phyloP scores from a whole-genome alignment of 2,797 vertebrate species.

The Mallotus villosus region DNA sequence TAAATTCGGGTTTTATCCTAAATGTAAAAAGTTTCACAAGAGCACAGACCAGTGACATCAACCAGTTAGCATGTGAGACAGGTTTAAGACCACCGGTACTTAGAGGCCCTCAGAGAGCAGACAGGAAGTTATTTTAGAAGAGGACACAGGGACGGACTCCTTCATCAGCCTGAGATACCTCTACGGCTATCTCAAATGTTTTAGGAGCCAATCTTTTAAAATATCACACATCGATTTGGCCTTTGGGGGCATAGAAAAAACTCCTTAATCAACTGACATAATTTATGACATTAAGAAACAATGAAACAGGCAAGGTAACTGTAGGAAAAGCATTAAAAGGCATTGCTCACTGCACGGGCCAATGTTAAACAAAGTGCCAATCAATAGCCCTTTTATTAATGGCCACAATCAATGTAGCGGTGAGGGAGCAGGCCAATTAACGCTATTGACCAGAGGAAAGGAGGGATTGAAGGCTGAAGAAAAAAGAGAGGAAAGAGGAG shows the following conservation, averaged over 20 bases:
- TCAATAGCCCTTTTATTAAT: slow-evolving; percentile 88
- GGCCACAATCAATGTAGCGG: slow-evolving; percentile 84
- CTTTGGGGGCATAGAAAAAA: slow-evolving; percentile 41
- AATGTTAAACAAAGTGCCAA: slow-evolving; percentile 82
- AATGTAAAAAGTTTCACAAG: slow-evolving; percentile 4
- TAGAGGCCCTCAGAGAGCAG: neutral
- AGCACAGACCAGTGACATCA: slow-evolving; percentile 2
- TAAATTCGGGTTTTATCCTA: neutral
- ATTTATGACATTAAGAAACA: slow-evolving; percentile 78
- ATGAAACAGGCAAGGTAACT: slow-evolving; percentile 82
- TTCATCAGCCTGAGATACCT: neutral
- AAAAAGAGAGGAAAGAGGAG: neutral
- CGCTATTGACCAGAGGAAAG: slow-evolving; percentile 76
- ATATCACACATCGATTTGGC: slow-evolving; percentile 26
- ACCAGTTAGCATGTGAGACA: slow-evolving; percentile 5
- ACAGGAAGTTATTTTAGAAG: slow-evolving; percentile 11
- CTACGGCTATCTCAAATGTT: slow-evolving; percentile 9
- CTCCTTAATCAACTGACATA: slow-evolving; percentile 68
- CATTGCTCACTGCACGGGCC: slow-evolving; percentile 71
- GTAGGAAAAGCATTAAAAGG: slow-evolving; percentile 80
- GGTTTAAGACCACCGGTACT: neutral
- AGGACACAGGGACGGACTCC: neutral
- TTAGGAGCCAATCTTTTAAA: slow-evolving; percentile 22
- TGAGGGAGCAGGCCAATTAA: slow-evolving; percentile 86
- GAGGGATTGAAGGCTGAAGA: slow-evolving; percentile 21